Percentiles rank a stretch among this genome's conserved stretches.
phyloP scores from a whole-genome alignment of 2,113 vertebrate species.

The Limnothrissa miodon region DNA sequence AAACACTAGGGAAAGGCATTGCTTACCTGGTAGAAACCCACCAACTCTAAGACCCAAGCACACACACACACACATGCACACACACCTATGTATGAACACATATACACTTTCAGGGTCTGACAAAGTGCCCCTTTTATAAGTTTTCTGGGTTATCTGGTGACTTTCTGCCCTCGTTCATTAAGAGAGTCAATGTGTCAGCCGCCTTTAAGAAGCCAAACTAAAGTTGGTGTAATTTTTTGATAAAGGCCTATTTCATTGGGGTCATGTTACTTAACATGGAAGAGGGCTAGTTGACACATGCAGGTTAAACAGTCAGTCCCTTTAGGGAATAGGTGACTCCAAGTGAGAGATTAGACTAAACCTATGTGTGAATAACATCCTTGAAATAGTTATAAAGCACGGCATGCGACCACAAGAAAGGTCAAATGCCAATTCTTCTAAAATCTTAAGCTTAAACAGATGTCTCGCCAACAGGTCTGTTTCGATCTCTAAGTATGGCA shows the following conservation, averaged over 20 bases:
- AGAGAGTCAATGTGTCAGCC: background rate
- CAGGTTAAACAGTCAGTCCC: background rate
- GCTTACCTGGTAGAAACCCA: conserved; percentile 15
- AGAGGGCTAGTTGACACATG: background rate
- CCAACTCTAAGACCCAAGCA: background rate
- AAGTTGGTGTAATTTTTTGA: conserved; percentile 23
- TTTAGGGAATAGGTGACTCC: background rate
- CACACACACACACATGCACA: background rate
- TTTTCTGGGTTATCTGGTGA: conserved; percentile 6
- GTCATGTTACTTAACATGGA: background rate
- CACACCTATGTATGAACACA: background rate
- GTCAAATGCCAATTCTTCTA: background rate
- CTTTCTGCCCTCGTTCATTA: conserved; percentile 1
- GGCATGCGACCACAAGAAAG: background rate
- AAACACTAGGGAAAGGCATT: background rate
- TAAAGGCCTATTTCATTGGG: conserved; percentile 18
- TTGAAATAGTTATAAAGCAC: background rate
- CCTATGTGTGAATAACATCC: background rate
- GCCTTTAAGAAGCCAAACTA: background rate
- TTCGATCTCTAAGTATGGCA: background rate
- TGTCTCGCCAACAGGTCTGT: background rate
- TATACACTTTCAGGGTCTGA: background rate
- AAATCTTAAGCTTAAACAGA: background rate
- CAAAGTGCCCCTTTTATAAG: background rate
- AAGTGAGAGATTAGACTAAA: background rate